Evolutionary conservation across 2,797 vertebrate species (phyloP), one percentile per base, ranked within the genome.

Genomic region (Microctenopoma lineatum): DNA sequence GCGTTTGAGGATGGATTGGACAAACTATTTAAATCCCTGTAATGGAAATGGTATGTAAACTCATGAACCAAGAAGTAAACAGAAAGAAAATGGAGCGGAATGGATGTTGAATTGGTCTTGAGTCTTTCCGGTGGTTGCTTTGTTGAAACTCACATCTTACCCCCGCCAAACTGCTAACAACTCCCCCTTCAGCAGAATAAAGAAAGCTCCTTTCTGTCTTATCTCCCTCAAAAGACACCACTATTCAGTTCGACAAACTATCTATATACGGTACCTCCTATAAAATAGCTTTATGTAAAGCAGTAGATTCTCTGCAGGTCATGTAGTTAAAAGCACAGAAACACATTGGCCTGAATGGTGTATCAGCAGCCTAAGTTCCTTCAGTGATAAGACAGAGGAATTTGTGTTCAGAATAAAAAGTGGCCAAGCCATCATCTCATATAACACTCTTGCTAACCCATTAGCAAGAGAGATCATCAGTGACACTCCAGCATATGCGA

Each of bases 11-110:
- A 87, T 81, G 85, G 86, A 88, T 87, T 86, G 84, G 77, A 89
- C 87, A 93, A 94, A 93, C 91, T 91, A 90, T 92, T 92, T 92
- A 92, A 94, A 94, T 93, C 93, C 91, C 84, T 75, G 83, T 93
- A 93, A 94, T 94, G 93, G 93, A 93, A 92, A 85, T 89, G 88
- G 84, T 89, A 90, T 91, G 92, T 92, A 94, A 94, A 93, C 93
- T 90, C 84, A 77, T 81, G 89, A 91, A 86, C 81, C 52, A 72
- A 85, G 84, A 92, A 84, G 92, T 92, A 94, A 93, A 92, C 89
- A 92, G 75, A 75, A 69, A 56, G 89, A 90, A 90, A 92, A 91
- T 70, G 77, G 87, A 88, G 81, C 89, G 82, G 89, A 83, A 85
- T 85, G 84, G 81, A 87, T 85, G 84, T 75, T 84, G 85, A 88